phyloP scores from a whole-genome alignment of 2,888 invertebrate genomes.

The Nephrotoma flavescens region DNA sequence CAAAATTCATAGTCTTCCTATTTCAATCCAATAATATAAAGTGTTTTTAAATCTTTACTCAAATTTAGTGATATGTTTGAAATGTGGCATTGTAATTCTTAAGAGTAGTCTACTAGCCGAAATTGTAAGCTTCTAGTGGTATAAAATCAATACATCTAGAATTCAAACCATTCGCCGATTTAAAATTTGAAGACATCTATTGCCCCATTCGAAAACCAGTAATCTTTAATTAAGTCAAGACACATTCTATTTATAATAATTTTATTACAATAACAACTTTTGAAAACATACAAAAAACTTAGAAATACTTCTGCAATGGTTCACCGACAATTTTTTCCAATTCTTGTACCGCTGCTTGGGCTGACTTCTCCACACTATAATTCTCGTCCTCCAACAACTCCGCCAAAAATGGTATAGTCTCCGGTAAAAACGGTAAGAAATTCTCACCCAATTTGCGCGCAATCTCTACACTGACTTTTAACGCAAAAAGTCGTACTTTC shows the following conservation, averaged over 20 bases:
- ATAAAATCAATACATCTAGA: not conserved
- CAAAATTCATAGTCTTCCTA: too few species aligned
- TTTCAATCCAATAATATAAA: too few species aligned
- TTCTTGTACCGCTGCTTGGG: constrained; percentile 66
- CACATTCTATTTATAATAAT: not conserved
- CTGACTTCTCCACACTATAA: constrained; percentile 61
- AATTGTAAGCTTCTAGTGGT: not conserved
- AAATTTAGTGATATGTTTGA: too few species aligned
- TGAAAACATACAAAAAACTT: constrained; percentile 17
- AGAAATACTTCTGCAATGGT: constrained; percentile 79
- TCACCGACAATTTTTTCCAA: constrained; percentile 80
- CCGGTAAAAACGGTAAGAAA: constrained; percentile 76
- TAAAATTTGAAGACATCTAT: not conserved
- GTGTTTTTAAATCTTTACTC: too few species aligned
- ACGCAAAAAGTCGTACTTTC: constrained; percentile 54
- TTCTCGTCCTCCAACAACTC: constrained; percentile 87
- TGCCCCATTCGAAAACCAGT: not conserved
- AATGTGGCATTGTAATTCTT: too few species aligned
- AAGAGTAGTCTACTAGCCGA: too few species aligned
- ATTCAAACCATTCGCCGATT: not conserved
- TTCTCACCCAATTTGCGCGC: constrained; percentile 76
- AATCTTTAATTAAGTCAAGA: too few species aligned
- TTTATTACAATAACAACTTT: not conserved
- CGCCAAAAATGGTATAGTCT: constrained; percentile 86
- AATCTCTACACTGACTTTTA: constrained; percentile 60